Percentiles rank a stretch among this genome's conserved stretches.
Conservation (phyloP, 2,113 vertebrate species). For the Pygoscelis antarcticus region DNA sequence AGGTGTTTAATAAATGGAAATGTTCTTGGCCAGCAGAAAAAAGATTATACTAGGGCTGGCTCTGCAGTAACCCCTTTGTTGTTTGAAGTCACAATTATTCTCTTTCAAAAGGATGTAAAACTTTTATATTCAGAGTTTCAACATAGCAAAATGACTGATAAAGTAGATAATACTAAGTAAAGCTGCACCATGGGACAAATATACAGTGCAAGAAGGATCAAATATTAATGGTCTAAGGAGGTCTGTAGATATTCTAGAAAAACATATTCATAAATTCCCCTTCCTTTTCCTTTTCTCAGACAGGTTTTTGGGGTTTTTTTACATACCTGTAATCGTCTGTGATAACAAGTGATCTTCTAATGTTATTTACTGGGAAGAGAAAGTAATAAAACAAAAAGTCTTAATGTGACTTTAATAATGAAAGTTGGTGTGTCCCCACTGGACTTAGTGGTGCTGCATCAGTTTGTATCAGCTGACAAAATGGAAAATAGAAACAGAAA, state of each 20-base stretch:
- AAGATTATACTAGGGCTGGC: background rate
- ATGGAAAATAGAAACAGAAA: background rate
- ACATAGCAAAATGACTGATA: background rate
- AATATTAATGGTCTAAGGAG: background rate
- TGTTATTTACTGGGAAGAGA: background rate
- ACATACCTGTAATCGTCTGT: background rate
- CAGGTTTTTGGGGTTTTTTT: background rate
- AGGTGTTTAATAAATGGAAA: background rate
- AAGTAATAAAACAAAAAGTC: background rate
- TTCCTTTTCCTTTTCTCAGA: background rate
- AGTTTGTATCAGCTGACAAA: background rate
- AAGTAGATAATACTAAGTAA: background rate
- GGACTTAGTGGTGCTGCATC: background rate
- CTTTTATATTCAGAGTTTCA: slow-evolving; percentile 2
- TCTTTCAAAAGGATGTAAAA: background rate
- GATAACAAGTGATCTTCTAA: background rate
- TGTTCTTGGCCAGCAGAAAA: background rate
- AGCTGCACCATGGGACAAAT: background rate
- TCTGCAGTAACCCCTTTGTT: background rate
- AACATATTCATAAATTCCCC: background rate
- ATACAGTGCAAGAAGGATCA: background rate
- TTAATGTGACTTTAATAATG: background rate
- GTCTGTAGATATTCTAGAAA: background rate
- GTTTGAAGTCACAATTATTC: slow-evolving; percentile 25
- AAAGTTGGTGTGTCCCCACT: background rate